Evolutionary conservation across 1,140 invertebrate species (phyloP).

Genomic region (Drosophila prosaltans): DNA sequence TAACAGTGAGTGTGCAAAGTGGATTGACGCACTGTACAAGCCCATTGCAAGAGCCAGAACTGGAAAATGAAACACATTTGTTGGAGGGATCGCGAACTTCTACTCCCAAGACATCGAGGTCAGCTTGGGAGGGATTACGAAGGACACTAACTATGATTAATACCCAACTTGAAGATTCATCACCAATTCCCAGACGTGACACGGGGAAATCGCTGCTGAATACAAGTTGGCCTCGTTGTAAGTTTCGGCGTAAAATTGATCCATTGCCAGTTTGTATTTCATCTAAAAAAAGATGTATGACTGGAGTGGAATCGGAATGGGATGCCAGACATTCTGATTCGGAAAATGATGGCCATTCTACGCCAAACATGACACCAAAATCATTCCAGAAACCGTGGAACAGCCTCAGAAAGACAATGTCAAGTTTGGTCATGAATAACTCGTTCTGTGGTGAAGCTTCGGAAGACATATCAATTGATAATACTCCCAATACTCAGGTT

Average conservation of each 20-base stretch:
- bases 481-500: not conserved
- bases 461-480: not conserved
- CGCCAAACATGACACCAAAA: not conserved
- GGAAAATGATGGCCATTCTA: not conserved
- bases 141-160: not conserved
- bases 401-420: not conserved
- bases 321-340: not conserved
- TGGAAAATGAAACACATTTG: not conserved
- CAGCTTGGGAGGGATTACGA: not conserved
- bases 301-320: not conserved
- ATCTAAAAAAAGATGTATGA: not conserved
- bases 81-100: not conserved
- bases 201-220: not conserved
- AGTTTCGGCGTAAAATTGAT: not conserved
- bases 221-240: not conserved
- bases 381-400: not conserved
- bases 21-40: not conserved
- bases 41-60: not conserved
- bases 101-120: conserved; percentile 1
- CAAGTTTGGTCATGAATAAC: not conserved
- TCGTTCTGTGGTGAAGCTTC: not conserved
- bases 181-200: not conserved
- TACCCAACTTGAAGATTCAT: not conserved
- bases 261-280: not conserved
- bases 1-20: not conserved